A percentile compares a stretch with the other conserved stretches of the same genome.
phyloP scores from a whole-genome alignment of 2,888 invertebrate species.

The Entomobrya multifasciata region DNA sequence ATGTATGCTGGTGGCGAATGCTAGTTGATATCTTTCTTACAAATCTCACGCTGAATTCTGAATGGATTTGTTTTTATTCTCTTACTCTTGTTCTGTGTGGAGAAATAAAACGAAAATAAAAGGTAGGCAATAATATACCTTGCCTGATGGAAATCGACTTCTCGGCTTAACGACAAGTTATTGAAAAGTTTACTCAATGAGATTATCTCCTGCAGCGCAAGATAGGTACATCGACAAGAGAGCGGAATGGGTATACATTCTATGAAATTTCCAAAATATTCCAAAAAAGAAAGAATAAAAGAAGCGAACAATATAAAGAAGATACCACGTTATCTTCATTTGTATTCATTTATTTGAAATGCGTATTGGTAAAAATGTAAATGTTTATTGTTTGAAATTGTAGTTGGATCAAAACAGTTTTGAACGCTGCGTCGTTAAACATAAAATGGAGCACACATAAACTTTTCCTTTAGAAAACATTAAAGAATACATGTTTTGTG shows the following conservation, averaged over 20 bases:
- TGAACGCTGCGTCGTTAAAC: too few species aligned
- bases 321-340: not conserved
- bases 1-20: not conserved
- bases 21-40: slow-evolving; percentile 37
- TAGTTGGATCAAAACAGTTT: too few species aligned
- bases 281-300: not conserved
- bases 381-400: too few species aligned
- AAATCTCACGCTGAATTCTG: slow-evolving; percentile 61
- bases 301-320: not conserved
- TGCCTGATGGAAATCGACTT: slow-evolving; percentile 60
- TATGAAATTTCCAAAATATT: slow-evolving; percentile 18
- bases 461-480: too few species aligned
- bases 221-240: too few species aligned
- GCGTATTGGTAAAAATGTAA: too few species aligned
- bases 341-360: not conserved
- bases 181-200: slow-evolving; percentile 65
- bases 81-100: slow-evolving; percentile 11
- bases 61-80: too few species aligned
- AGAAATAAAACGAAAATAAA: not conserved
- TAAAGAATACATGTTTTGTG: too few species aligned
- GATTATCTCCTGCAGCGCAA: slow-evolving; percentile 65
- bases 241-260: too few species aligned
- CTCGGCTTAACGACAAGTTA: slow-evolving; percentile 57
- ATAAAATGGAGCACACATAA: too few species aligned
- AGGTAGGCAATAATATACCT: too few species aligned